Conservation (phyloP, 1,140 invertebrate genomes). For the Paraescarpia echinospica region DNA sequence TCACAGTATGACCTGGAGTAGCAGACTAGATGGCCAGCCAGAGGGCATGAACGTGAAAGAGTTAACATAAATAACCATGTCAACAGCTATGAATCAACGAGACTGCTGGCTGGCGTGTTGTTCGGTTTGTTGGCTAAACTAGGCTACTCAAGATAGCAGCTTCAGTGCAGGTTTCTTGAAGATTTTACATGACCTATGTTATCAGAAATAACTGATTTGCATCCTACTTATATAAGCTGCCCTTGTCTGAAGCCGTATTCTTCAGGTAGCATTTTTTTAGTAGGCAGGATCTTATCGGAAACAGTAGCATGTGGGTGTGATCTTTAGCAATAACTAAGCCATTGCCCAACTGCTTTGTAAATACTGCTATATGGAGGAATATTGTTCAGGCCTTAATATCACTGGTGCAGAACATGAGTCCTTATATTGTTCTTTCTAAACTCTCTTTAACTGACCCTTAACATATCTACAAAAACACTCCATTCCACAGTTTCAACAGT, state of each 20-base stretch:
- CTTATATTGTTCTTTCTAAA: no score
- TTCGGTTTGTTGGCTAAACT: background rate
- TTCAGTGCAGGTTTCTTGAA: background rate
- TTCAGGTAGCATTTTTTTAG: background rate
- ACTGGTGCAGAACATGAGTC: no score
- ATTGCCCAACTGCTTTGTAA: no score
- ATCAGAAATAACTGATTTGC: background rate
- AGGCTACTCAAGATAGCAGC: background rate
- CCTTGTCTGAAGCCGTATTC: background rate
- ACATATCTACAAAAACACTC: background rate
- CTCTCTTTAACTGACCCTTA: background rate
- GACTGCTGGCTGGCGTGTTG: background rate
- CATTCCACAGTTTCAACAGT: background rate
- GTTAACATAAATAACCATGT: background rate
- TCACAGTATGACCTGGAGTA: background rate
- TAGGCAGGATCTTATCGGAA: no score
- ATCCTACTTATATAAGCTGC: background rate
- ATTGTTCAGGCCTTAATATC: no score
- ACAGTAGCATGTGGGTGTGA: background rate
- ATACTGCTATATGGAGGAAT: no score
- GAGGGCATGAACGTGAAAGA: background rate
- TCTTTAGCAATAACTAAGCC: background rate
- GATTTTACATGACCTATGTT: background rate
- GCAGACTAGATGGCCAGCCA: background rate
- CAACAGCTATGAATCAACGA: background rate